Base-by-base conservation (phyloP, 1,140 invertebrate genomes). In the Calycopis cecrops region DNA sequence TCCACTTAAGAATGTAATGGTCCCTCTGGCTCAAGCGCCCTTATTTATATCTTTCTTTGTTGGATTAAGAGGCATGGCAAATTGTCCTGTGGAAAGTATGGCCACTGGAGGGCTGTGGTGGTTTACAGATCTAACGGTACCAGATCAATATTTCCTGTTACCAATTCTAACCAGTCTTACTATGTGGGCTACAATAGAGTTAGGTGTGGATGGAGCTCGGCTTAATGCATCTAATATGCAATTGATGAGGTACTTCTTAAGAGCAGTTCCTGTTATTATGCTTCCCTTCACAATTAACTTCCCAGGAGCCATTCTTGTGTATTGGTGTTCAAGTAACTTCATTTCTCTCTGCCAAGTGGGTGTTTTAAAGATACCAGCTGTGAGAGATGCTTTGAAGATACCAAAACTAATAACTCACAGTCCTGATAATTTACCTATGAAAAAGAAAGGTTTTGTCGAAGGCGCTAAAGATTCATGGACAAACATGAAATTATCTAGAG, bases 21-120 rank as follows among this genome's bases (percentile, higher is more conserved):
- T 94, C 9, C 95, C 95, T 0, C 59, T 97, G 33, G 90, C 92
- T 0, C 97, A 98, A 88, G 95, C 93, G 9, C 97, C 97, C 0
- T 76, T 99, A 6, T 99, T 99, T 79, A 84, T 99, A 37, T 97
- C 97, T 7, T 94, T 97, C 74, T 99, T 98, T 73, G 89, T 96
- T 73, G 96, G 92, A 0, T 77, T 99, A 9, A 89, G 94, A 72
- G 73, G 87, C 61, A 98, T 99, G 96, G 91, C 96, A 0, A 94
- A 93, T 70, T 87, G 93, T 9, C 97, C 97, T 1, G 92, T 99
- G 9, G 94, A 96, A 53, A 97, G 95, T 77, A 90, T 99, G 90
- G 91, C 91, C 59, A 85, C 90, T 16, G 98, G 98, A n/a, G 98
- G 98, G 3, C 57, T 97, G 0, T 93, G 89, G 51, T 99, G 98